phyloP scores from a whole-genome alignment of 2,113 vertebrate genomes.

The Phrynosoma platyrhinos region DNA sequence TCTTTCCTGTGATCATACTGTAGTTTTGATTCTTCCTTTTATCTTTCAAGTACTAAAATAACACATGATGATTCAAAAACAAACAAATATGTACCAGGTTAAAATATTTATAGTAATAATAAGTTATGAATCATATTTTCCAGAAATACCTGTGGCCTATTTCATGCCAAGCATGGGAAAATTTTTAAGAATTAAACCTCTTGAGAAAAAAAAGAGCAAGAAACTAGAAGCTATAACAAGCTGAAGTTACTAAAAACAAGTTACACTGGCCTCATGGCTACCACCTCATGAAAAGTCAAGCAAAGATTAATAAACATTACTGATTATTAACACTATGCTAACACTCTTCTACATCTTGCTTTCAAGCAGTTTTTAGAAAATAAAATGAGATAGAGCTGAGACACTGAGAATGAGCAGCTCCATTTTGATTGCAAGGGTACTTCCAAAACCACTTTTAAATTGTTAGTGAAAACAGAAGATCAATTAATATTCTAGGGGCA shows the following conservation, averaged over 20 bases:
- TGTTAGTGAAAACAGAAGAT: not conserved
- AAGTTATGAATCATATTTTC: not conserved
- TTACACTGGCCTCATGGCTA: not conserved
- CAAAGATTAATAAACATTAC: not conserved
- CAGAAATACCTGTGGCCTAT: not conserved
- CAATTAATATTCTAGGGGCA: not conserved
- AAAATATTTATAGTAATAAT: not conserved
- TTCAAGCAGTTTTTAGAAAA: not conserved
- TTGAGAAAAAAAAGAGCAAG: not conserved
- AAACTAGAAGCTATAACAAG: not conserved
- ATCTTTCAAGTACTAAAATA: slow-evolving; percentile 86
- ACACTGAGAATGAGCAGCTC: not conserved
- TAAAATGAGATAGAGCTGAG: not conserved
- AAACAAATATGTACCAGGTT: not conserved
- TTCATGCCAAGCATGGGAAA: not conserved
- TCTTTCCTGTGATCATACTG: slow-evolving; percentile 94
- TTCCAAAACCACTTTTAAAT: not conserved
- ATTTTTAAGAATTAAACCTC: not conserved
- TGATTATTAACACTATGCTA: not conserved
- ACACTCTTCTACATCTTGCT: not conserved
- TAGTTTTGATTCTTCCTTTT: slow-evolving; percentile 88
- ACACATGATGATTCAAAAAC: slow-evolving; percentile 19
- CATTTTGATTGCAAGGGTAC: not conserved
- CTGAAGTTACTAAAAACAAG: not conserved
- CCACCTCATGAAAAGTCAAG: not conserved